Conservation (phyloP, 1,140 invertebrate genomes). For the Drosophila leontia region DNA sequence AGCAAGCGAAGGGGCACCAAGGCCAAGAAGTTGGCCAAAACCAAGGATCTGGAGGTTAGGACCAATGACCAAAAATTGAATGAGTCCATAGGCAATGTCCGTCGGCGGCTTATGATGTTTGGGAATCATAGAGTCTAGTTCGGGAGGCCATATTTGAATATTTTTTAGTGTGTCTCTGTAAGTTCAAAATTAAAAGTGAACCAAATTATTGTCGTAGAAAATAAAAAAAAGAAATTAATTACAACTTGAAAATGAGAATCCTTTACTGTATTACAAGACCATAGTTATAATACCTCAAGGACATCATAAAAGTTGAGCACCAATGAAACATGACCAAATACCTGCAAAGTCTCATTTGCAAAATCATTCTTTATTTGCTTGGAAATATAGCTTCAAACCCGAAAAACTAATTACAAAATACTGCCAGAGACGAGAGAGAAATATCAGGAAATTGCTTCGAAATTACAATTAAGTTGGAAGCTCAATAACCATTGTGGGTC, state of each 20-base stretch:
- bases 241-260: too few species aligned
- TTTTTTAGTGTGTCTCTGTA: not conserved
- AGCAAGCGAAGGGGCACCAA: not conserved
- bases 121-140: not conserved
- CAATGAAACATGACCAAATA: not conserved
- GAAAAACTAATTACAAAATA: constrained; percentile 25
- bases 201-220: not conserved
- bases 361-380: not conserved
- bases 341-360: not conserved
- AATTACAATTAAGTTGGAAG: constrained; percentile 47
- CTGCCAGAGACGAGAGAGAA: constrained; percentile 14
- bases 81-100: not conserved
- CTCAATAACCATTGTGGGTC: constrained; percentile 35
- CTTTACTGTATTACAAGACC: too few species aligned
- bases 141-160: too few species aligned
- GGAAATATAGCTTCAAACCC: constrained; percentile 1
- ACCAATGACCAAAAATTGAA: not conserved
- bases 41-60: too few species aligned
- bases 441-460: constrained; percentile 38
- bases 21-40: not conserved
- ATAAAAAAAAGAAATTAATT: not conserved
- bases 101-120: not conserved
- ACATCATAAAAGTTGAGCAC: too few species aligned
- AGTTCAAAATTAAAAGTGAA: constrained; percentile 1
- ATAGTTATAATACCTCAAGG: too few species aligned